Base-by-base conservation (phyloP, 2,888 invertebrate genomes). In the Acleris cristana region DNA sequence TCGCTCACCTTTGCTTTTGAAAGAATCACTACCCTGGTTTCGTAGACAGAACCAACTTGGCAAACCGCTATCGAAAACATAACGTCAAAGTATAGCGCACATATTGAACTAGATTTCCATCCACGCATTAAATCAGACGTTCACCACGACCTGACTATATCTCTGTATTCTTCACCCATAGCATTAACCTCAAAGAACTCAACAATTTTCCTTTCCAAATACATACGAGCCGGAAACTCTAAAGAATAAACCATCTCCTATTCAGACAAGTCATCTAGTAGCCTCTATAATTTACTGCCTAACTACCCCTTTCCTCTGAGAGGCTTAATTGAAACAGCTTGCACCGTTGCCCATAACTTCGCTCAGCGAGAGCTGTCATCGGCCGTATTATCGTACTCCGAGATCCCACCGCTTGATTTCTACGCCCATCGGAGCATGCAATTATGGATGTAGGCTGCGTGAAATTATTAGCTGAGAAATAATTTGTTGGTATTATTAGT, bases 181-280 rank as follows among this genome's bases (percentile, higher is more conserved):
- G n/a, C 21, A 44, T 56, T 54, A 21, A 14, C 56, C 44, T 56
- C 40, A 56, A 44, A 16, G 40, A 56, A 44, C 21, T 16, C 56
- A 18, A 53, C 61, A 65, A 61, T 57, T 26, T 51, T 52, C 61
- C 52, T 26, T 51, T 51, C 55, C 49, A 45, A 62, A 57, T 52
- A 62, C 40, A 49, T 51, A 56, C 34, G 12, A 40, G 51, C 73
- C 76, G 76, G 74, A 77, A 79, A 76, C 76, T 70, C 64, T 75
- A 76, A 74, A 82, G 79, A 80, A 83, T 80, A 81, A 83, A 83
- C 82, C 80, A 81, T 77, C 76, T 78, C 71, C 72, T 71, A 73
- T 76, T 71, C 71, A 79, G 80, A 81, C 76, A 76, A 76, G 79
- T 77, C 79, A 71, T 73, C 73, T 73, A 72, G 71, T 71, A 64